A percentile compares a stretch with the other conserved stretches of the same genome.
phyloP scores from a whole-genome alignment of 2,888 invertebrate species.

The Drosophila macrothrix region DNA sequence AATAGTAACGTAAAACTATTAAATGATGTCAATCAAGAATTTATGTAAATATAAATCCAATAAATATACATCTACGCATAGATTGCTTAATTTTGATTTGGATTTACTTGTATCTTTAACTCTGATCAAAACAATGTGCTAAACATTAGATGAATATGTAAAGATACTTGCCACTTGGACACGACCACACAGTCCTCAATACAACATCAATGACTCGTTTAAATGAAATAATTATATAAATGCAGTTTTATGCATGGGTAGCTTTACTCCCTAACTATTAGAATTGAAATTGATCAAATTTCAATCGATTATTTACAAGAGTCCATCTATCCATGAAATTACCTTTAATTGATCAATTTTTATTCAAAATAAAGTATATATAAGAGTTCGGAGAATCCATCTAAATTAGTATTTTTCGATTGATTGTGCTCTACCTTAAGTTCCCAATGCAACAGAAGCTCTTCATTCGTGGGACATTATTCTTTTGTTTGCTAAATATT shows the following conservation, averaged over 20 bases:
- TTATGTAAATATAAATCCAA: background rate
- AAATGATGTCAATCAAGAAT: background rate
- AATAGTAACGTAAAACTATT: background rate
- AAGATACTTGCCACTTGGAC: background rate
- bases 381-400: background rate
- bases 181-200: background rate
- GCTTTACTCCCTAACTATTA: background rate
- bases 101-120: background rate
- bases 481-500: background rate
- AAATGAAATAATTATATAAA: background rate
- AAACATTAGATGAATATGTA: no score
- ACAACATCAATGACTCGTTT: background rate
- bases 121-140: background rate
- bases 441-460: background rate
- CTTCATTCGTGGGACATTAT: background rate
- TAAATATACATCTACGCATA: background rate
- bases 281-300: background rate
- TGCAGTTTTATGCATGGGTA: background rate
- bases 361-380: background rate
- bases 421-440: background rate
- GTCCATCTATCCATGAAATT: constrained; percentile 1
- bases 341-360: background rate
- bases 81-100: background rate
- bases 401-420: background rate
- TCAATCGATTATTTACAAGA: background rate